These are phyloP conservation scores for Elegia similella DNA, from an alignment of 2,888 invertebrate species.

Conservation along the genomic window DNA sequence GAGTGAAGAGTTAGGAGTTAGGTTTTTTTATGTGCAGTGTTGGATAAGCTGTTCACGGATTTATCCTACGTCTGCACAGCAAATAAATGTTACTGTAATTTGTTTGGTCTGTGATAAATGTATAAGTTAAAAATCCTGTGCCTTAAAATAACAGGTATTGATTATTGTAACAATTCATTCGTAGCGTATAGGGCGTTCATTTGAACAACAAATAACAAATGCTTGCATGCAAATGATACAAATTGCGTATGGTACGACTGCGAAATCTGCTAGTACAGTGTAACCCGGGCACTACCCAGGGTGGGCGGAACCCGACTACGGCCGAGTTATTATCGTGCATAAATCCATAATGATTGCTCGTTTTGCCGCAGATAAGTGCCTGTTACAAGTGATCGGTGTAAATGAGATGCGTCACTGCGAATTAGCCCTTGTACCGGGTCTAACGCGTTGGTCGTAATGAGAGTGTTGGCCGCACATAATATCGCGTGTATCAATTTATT, in stretches of 20 bases:
- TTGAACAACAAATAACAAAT: neutral
- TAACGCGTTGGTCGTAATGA: constrained; percentile 44
- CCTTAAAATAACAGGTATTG: neutral
- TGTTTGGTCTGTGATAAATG: no score
- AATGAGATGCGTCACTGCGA: constrained; percentile 53
- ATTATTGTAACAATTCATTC: neutral
- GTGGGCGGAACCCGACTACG: constrained; percentile 38
- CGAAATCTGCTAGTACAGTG: neutral
- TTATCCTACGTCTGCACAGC: no score
- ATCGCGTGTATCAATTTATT: constrained; percentile 16
- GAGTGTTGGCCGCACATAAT: constrained; percentile 25
- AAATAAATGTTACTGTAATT: no score
- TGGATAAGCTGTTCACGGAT: no score
- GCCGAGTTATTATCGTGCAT: constrained; percentile 60
- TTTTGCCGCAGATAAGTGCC: constrained; percentile 45
- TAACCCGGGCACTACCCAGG: constrained; percentile 21
- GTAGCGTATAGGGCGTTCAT: neutral
- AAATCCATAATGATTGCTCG: constrained; percentile 65
- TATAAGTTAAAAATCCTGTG: neutral
- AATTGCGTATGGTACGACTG: neutral
- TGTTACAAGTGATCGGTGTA: constrained; percentile 56
- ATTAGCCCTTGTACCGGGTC: constrained; percentile 42
- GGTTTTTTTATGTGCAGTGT: no score
- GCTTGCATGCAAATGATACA: neutral
- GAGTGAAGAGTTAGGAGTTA: no score